These are phyloP conservation scores for Macquaria australasica DNA, from an alignment of 2,113 vertebrate genomes.

Conservation along the genomic window DNA sequence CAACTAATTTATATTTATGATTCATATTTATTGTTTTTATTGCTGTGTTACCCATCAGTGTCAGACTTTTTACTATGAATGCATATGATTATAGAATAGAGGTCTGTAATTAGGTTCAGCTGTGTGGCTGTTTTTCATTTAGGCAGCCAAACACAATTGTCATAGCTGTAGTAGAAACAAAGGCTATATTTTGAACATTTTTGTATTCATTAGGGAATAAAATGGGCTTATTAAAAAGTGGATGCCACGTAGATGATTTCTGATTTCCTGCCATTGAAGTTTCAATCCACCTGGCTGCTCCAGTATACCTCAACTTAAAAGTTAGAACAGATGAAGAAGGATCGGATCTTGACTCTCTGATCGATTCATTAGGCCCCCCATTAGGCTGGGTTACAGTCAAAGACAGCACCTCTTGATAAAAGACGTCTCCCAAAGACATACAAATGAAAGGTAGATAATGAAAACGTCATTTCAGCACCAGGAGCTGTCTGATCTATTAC, in stretches of 20 bases:
- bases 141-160: constrained; percentile 29
- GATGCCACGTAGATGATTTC: background rate
- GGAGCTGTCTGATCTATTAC: background rate
- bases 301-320: background rate
- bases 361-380: constrained; percentile 8
- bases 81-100: constrained; percentile 49
- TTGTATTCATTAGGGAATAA: constrained; percentile 34
- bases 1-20: constrained; percentile 43
- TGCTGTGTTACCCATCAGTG: constrained; percentile 41
- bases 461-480: constrained; percentile 5
- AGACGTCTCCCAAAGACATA: constrained; percentile 12
- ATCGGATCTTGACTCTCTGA: background rate
- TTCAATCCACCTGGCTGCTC: constrained; percentile 11
- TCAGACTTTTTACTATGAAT: constrained; percentile 44
- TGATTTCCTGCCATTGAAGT: constrained; percentile 6
- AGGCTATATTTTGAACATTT: constrained; percentile 21
- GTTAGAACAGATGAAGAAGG: constrained; percentile 16
- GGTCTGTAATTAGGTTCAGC: constrained; percentile 57
- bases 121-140: constrained; percentile 44
- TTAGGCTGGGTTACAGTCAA: constrained; percentile 19
- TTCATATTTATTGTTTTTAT: constrained; percentile 35
- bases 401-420: background rate
- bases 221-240: background rate
- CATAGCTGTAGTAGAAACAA: constrained; percentile 4
- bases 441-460: constrained; percentile 29